These are phyloP conservation scores for Danio albolineatus DNA, from an alignment of 2,797 vertebrate species.

Conservation along the genomic window DNA sequence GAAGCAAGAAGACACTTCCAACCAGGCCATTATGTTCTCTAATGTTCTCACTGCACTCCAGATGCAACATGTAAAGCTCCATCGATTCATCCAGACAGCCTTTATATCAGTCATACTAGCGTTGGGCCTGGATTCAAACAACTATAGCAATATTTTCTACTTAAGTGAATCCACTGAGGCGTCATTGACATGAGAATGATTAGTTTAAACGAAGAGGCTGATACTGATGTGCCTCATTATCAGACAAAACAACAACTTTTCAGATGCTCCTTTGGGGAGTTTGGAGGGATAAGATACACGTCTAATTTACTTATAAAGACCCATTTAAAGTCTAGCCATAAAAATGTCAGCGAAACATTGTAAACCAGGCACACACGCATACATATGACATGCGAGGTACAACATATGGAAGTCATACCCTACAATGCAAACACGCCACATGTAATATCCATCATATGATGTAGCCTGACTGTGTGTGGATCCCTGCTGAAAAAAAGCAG, in stretches of 20 bases:
- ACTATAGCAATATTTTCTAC: conserved; percentile 26
- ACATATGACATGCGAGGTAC: conserved; percentile 13
- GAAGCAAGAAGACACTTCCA: conserved; percentile 57
- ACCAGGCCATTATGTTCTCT: conserved; percentile 62
- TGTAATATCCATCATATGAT: conserved; percentile 56
- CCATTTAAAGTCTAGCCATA: conserved; percentile 40
- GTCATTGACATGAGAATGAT: conserved; percentile 17
- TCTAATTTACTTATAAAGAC: conserved; percentile 45
- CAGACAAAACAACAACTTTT: conserved; percentile 5
- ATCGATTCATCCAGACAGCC: conserved; percentile 55
- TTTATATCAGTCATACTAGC: conserved; percentile 54
- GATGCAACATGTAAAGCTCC: conserved; percentile 45
- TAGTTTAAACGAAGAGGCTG: conserved; percentile 5
- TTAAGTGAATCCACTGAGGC: conserved; percentile 21
- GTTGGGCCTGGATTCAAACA: conserved; percentile 42
- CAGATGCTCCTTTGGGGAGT: conserved; percentile 34
- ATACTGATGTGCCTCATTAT: conserved; percentile 27
- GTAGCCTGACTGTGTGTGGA: conserved; percentile 5
- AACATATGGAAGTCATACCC: conserved; percentile 61
- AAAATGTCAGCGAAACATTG: conserved; percentile 41
- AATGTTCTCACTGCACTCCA: conserved; percentile 59
- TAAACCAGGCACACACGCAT: conserved; percentile 36
- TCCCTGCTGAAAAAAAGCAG: conserved; percentile 1
- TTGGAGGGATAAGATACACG: conserved; percentile 34
- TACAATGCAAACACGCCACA: conserved; percentile 29